Conservation (phyloP, 2,113 vertebrate species). For the Shinisaurus crocodilurus region DNA sequence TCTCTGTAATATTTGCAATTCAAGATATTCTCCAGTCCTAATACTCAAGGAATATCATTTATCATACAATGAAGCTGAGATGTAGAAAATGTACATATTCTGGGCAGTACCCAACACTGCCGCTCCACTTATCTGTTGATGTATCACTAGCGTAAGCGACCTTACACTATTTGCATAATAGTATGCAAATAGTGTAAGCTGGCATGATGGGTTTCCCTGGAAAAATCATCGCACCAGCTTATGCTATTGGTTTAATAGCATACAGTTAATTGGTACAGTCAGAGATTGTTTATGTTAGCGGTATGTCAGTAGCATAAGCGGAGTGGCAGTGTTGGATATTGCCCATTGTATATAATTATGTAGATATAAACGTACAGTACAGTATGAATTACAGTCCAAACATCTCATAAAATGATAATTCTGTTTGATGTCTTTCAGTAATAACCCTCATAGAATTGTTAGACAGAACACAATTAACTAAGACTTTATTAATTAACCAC, state of each 20-base stretch:
- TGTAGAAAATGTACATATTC: conserved; percentile 21
- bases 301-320: too few relatives aligned
- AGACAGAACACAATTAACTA: conserved; percentile 72
- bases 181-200: too few relatives aligned
- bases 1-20: not conserved
- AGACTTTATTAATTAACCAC: conserved; percentile 75
- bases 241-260: too few relatives aligned
- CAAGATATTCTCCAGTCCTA: not conserved
- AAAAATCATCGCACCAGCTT: too few relatives aligned
- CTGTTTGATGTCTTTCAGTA: conserved; percentile 67
- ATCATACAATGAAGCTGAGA: not conserved
- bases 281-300: too few relatives aligned
- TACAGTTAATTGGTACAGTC: too few relatives aligned
- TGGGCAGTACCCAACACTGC: not conserved
- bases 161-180: not conserved
- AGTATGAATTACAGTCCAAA: conserved; percentile 48
- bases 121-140: too few relatives aligned
- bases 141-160: too few relatives aligned
- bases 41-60: not conserved
- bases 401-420: conserved; percentile 65
- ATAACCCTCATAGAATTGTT: conserved; percentile 66
- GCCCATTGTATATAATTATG: conserved; percentile 12
- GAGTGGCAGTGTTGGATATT: too few relatives aligned
- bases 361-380: too few relatives aligned
- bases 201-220: too few relatives aligned